Evolutionary conservation across 2,888 invertebrate species (phyloP), one percentile per base, ranked within the genome.

Genomic region (Aphodius granarius): DNA sequence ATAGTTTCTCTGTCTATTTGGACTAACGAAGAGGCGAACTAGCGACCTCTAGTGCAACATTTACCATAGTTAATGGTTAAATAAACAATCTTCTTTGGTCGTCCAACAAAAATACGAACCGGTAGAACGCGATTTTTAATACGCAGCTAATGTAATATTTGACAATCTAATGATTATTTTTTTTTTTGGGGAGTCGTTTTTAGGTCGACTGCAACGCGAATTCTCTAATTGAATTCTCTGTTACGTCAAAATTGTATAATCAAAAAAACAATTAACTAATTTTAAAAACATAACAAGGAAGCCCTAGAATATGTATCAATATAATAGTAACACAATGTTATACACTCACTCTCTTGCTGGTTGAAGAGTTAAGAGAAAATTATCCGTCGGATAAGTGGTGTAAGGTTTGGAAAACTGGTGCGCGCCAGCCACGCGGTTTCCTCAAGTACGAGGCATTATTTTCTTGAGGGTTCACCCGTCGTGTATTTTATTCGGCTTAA

Each of bases 1-100:
- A 72, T 68, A 74, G 74, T 76, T 76, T 76, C 76, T 76, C 22
- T 68, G 43, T 65, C 64, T 71, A 70, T 75, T 63, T 23, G 65
- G n/a, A 21, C 63, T 63, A 62, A 73, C 66, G 66, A 73, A 74
- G 71, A 68, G 76, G 70, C 66, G 73, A 72, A 71, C 68, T 75
- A 74, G 78, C 77, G 74, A 74, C 76, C 72, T 72, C 74, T 73
- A 74, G 63, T 80, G 81, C 83, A 84, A 84, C 85, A 85, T 83
- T 85, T 84, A 83, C 84, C 78, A 81, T 71, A 84, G 83, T 82
- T 85, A 85, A 85, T 85, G 85, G 84, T 78, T 83, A 66, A 79
- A 81, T 81, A 85, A 85, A 85, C 81, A 85, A 75, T 19, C 22
- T 22, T n/a, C 9, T 13, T 3, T 13, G 43, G 6, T 13, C 43